These are phyloP conservation scores for Mechanitis messenoides DNA, from an alignment of 2,888 invertebrate genomes.

Conservation along the genomic window DNA sequence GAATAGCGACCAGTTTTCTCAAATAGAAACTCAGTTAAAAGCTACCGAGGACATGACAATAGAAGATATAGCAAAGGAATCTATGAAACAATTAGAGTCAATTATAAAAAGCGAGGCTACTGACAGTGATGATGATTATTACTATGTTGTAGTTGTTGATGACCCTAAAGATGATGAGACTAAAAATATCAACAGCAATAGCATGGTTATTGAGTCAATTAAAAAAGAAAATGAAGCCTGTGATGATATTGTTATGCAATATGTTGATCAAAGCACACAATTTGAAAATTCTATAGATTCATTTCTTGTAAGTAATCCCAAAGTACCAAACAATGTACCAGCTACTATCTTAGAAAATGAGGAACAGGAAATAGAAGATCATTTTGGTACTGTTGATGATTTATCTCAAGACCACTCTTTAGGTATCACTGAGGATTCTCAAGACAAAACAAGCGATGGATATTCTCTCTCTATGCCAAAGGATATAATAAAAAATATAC, in stretches of 20 bases:
- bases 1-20: slow-evolving; percentile 25
- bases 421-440: slow-evolving; percentile 32
- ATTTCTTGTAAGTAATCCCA: slow-evolving; percentile 55
- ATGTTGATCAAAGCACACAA: slow-evolving; percentile 27
- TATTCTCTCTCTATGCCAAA: slow-evolving; percentile 22
- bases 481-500: slow-evolving; percentile 34
- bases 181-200: slow-evolving; percentile 25
- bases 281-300: slow-evolving; percentile 60
- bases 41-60: slow-evolving; percentile 33
- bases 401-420: slow-evolving; percentile 39
- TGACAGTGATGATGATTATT: slow-evolving; percentile 68
- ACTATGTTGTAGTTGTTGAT: slow-evolving; percentile 69
- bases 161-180: slow-evolving; percentile 48
- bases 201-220: slow-evolving; percentile 2
- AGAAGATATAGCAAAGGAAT: slow-evolving; percentile 52
- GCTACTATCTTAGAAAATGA: slow-evolving; percentile 68
- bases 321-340: slow-evolving; percentile 60
- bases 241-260: slow-evolving; percentile 16
- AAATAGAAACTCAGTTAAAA: slow-evolving; percentile 32
- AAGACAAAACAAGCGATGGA: slow-evolving; percentile 28
- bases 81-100: slow-evolving; percentile 58
- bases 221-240: slow-evolving; percentile 12
- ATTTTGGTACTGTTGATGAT: slow-evolving; percentile 37
- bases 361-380: slow-evolving; percentile 51
- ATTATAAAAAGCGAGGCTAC: slow-evolving; percentile 62